Base-by-base conservation (phyloP, 2,888 invertebrate species). In the Notodonta ziczac region DNA sequence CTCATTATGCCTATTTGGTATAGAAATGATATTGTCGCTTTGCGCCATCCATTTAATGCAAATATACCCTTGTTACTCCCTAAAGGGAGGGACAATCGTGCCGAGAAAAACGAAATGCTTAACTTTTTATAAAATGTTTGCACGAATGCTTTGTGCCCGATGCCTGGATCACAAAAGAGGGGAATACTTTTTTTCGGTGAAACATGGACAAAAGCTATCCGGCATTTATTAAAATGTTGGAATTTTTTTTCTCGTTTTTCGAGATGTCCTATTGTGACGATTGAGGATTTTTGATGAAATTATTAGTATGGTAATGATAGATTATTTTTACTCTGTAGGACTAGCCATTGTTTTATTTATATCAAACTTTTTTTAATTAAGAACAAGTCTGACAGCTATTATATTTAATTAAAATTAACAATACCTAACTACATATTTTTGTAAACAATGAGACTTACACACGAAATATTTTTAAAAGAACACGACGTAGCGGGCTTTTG, bases 41-140 rank as follows among this genome's bases (percentile, higher is more conserved):
- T 50, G 62, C 63, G 68, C 72, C 68, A 80, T 77, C 76, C 78
- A 80, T 84, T 82, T 78, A 85, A 86, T 85, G 85, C 80, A 85
- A 86, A 87, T 84, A 76, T 70, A 72, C 66, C 68, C 76, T 75
- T 72, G 65, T 66, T 69, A 74, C 72, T 72, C 67, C 76, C 73
- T 74, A 76, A 77, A 79, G 74, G 79, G 74, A 74, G 62, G 73
- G 64, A 76, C 74, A 77, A 71, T 74, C 77, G 78, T 74, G 76
- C 74, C 66, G 74, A 62, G 74, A 74, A 78, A 80, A 80, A 76
- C 73, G 74, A 76, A 86, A 84, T 82, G 79, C 77, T 84, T 82
- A 86, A 85, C 84, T 87, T 90, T 86, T 87, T 83, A 83, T 85
- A 85, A 84, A 87, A 86, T 83, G 84, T 89, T 87, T 85, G 84